These are phyloP conservation scores for Acestrorhynchus altus DNA, from an alignment of 2,797 vertebrate species.

Conservation along the genomic window DNA sequence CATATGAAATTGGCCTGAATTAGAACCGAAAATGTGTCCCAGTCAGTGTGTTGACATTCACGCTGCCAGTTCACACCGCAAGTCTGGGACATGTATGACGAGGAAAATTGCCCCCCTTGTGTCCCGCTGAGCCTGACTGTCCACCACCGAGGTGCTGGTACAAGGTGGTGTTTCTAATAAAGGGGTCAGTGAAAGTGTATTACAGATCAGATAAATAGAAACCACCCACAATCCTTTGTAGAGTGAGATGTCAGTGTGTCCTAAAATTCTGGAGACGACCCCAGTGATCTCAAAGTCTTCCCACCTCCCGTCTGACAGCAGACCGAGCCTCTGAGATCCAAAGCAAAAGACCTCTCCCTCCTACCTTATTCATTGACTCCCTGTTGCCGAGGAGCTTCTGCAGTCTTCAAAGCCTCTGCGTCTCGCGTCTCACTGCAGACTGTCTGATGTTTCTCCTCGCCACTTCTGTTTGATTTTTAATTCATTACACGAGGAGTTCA, in stretches of 20 bases:
- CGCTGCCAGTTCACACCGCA: too few relatives aligned
- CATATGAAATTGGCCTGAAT: too few relatives aligned
- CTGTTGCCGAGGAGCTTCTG: conserved; percentile 4
- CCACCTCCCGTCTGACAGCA: neutral
- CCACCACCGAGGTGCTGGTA: neutral
- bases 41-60: too few relatives aligned
- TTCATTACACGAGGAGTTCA: conserved; percentile 52
- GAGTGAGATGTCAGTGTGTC: neutral
- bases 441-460: conserved; percentile 38
- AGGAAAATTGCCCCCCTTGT: too few relatives aligned
- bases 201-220: neutral
- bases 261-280: neutral
- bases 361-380: conserved; percentile 6
- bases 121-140: too few relatives aligned
- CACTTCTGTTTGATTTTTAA: conserved; percentile 50
- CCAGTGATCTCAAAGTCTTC: neutral
- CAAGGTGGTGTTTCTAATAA: neutral
- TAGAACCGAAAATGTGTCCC: too few relatives aligned
- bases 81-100: too few relatives aligned
- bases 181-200: neutral
- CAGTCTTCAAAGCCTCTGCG: conserved; percentile 29
- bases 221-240: neutral
- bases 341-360: conserved; percentile 10
- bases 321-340: neutral
- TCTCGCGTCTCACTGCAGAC: conserved; percentile 21